Evolutionary conservation across 2,797 vertebrate genomes (phyloP), one percentile per base, ranked within the genome.

Genomic region (Heterohyrax brucei): DNA sequence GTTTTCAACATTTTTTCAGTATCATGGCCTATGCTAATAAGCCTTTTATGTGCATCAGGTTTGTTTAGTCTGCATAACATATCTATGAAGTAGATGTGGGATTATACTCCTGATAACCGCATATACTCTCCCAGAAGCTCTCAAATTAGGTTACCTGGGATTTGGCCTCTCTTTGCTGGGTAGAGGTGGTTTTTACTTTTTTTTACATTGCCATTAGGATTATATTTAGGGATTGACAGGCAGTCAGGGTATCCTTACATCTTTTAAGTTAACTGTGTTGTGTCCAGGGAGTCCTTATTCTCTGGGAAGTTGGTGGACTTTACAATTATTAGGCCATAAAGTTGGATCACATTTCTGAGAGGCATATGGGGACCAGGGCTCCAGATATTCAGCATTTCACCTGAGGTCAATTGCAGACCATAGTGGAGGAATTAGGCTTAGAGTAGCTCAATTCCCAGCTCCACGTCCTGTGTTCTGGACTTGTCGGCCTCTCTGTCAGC

Each of bases 361-460:
- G 53, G 48, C 14, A 1, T n/a, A 8, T 10, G 46, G 53, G 24
- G 10, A 19, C 53, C 28, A 24, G 30, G 62, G 39, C 24, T 16
- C 0, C 19, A 10, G 19, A 5, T 8, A 2, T 10, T 7, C 46
- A 18, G 9, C 8, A 10, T 14, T 53, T 48, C 30, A 75, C 66
- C 79, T 39, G 68, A 0, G 1, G 1, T 24, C 1, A 9, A 1
- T 4, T 16, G 10, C 4, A 14, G 19, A 0, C 56, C 7, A 8
- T 3, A 8, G 9, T 50, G 61, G 8, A 22, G n/a, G 53, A 76
- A 3, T 7, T 4, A 14, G 75, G 21, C 2, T 4, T 16, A 0
- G 2, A 4, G n/a, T 10, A 7, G 21, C 59, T 53, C 8, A 68
- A 19, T 13, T 18, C 19, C 70, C 28, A 0, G 26, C 10, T 0